Percentiles rank a stretch among this genome's conserved stretches.
These are phyloP conservation scores for Catotricha subobsoleta DNA, from an alignment of 2,888 invertebrate genomes.

Conservation along the genomic window DNA sequence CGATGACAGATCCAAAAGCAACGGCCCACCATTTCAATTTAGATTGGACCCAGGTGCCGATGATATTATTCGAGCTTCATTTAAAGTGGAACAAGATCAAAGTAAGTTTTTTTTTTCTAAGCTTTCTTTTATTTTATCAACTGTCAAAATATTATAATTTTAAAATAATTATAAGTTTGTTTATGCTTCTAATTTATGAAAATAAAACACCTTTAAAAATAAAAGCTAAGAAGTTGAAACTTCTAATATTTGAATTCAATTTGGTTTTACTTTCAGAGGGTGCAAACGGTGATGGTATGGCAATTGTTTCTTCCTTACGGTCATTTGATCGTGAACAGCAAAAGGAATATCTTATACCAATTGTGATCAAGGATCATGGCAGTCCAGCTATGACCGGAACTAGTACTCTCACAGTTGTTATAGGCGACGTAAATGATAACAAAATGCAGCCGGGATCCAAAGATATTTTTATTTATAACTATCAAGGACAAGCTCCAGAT, in stretches of 20 bases:
- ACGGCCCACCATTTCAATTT: constrained; percentile 94
- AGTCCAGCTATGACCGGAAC: constrained; percentile 94
- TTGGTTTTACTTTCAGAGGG: constrained; percentile 56
- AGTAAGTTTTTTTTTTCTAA: too few species aligned
- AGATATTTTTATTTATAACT: constrained; percentile 94
- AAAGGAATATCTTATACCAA: constrained; percentile 91
- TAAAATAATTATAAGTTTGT: too few species aligned
- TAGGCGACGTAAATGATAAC: constrained; percentile 96
- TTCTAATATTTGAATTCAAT: too few species aligned
- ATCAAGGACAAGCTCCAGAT: constrained; percentile 76
- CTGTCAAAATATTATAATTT: too few species aligned
- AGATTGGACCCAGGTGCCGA: constrained; percentile 84
- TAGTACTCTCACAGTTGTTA: constrained; percentile 86
- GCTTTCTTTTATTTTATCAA: too few species aligned
- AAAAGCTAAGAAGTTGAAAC: too few species aligned
- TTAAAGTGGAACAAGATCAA: constrained; percentile 93
- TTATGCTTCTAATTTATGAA: too few species aligned
- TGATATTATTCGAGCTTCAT: constrained; percentile 82
- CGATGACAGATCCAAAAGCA: constrained; percentile 83
- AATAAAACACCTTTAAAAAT: too few species aligned
- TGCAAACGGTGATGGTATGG: constrained; percentile 94
- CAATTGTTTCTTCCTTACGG: constrained; percentile 81
- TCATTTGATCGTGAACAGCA: constrained; percentile 91
- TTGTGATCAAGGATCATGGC: constrained; percentile 93
- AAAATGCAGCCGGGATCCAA: constrained; percentile 97